phyloP scores from a whole-genome alignment of 2,797 vertebrate species.

The Hypotaenidia okinawae region DNA sequence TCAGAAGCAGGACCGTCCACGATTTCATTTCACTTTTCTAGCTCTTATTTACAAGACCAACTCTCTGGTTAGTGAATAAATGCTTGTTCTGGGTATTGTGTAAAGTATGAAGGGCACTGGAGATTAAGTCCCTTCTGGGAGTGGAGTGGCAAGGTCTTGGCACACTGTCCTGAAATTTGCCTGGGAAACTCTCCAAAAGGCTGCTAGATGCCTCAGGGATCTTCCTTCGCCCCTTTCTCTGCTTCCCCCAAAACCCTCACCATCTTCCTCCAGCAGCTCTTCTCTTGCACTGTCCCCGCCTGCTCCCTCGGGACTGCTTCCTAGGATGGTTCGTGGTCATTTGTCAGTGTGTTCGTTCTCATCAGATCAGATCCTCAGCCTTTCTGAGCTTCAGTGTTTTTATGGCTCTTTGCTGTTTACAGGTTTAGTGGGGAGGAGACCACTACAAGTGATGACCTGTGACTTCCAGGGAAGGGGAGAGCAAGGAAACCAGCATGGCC shows the following conservation, averaged over 20 bases:
- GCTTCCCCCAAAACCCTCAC: neutral
- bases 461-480: conserved; percentile 49
- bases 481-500: conserved; percentile 55
- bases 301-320: neutral
- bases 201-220: neutral
- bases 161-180: neutral
- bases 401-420: conserved; percentile 46
- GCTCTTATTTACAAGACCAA: neutral
- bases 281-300: neutral
- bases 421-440: conserved; percentile 51
- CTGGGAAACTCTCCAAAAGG: neutral
- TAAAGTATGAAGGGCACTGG: neutral
- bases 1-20: neutral
- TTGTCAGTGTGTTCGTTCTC: neutral
- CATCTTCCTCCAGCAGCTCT: neutral
- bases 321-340: neutral
- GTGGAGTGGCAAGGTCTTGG: neutral
- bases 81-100: neutral
- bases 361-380: conserved; percentile 4
- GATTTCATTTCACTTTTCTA: neutral
- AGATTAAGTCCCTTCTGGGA: neutral
- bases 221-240: neutral
- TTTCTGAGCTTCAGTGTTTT: conserved; percentile 47
- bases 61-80: neutral
- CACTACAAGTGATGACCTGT: conserved; percentile 51